Evolutionary conservation across 2,888 invertebrate genomes (phyloP), one percentile per base, ranked within the genome.

Genomic region (Entomobrya proxima): DNA sequence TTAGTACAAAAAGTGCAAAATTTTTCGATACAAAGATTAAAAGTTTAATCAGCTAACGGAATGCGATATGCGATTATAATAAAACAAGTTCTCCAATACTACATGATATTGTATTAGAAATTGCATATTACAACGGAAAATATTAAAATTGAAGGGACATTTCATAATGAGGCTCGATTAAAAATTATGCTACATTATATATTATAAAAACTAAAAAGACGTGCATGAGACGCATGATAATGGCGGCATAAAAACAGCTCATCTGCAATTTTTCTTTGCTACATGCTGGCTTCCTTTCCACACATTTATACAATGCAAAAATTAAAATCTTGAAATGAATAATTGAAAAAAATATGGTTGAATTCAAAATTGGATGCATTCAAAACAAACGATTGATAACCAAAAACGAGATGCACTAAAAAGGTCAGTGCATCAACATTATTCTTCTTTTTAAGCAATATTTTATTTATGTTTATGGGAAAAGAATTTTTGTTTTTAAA

Each of bases 121-220:
- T 21, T 52, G 52, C 18, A 18, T 61, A 32, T 27, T 11, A 24
- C 6, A 27, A 55, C 27, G 15, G 4, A 30, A 61, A 61, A 15
- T 32, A 55, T n/a, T n/a, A 40, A 52, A 77, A 61, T 50, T 74
- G 55, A 75, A 64, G 58, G 47, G 30, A 78, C 32, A 9, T 64
- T 78, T 64, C 77, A 64, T 78, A 27, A 64, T 78, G 55, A 37
- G n/a, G 21, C 44, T 64, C 55, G 61, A 61, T 78, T 78, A 75
- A 78, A 64, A 61, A 44, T 61, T 61, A 15, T n/a, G 44, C 61
- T 58, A 13, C 11, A 27, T 30, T 58, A 3, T 5, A 24, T 18
- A 64, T 64, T 35, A 64, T 58, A 27, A 30, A 27, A 7, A 4
- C 18, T 9, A 5, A 24, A 32, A 5, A 69, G 27, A 32, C 7